Evolutionary conservation across 2,888 invertebrate species (phyloP).

Genomic region (Atethmia centrago): DNA sequence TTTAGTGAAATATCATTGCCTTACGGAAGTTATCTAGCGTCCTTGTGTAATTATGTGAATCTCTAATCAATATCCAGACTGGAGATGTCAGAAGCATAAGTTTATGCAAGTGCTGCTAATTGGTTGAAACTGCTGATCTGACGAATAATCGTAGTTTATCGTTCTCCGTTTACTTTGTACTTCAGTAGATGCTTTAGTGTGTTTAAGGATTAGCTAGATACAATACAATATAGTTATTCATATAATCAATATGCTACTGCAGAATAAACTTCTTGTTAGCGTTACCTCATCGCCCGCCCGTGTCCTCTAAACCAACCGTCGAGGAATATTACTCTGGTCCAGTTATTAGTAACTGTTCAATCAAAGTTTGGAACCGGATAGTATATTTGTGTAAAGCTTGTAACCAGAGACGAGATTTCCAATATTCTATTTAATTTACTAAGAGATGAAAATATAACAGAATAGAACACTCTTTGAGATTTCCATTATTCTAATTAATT

Average conservation of each 20-base stretch:
- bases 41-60: background rate
- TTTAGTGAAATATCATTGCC: background rate
- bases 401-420: background rate
- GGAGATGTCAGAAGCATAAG: conserved; percentile 1
- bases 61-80: background rate
- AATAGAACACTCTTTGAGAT: background rate
- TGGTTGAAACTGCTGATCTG: background rate
- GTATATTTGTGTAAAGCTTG: background rate
- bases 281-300: background rate
- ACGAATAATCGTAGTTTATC: background rate
- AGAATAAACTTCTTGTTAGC: background rate
- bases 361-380: background rate
- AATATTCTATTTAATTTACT: background rate
- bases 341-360: background rate
- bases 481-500: background rate
- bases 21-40: background rate
- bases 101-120: background rate
- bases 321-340: background rate
- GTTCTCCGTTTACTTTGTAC: background rate
- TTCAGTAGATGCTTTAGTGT: background rate
- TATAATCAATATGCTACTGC: background rate
- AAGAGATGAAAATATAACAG: background rate
- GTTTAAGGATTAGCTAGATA: background rate
- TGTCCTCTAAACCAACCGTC: background rate
- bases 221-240: background rate